These are phyloP conservation scores for Catajapyx aquilonaris DNA, from an alignment of 1,140 invertebrate species.

Conservation along the genomic window DNA sequence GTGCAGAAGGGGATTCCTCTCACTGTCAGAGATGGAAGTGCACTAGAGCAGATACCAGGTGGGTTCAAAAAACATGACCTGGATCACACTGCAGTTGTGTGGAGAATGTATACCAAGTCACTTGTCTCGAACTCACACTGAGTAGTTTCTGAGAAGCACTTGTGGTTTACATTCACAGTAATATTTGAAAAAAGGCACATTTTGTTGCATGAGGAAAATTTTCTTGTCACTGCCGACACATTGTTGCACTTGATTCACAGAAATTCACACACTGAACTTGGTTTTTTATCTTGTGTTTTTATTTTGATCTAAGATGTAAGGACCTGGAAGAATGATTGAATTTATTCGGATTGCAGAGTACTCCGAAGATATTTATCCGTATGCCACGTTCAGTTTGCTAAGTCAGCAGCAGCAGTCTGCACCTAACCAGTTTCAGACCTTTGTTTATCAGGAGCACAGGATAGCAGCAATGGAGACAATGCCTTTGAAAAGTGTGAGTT, in stretches of 20 bases:
- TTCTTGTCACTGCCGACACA: too few relatives aligned
- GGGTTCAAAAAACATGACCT: neutral
- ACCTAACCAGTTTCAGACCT: conserved; percentile 10
- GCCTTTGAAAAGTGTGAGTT: conserved; percentile 12
- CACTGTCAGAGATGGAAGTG: conserved; percentile 4
- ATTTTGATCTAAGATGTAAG: too few relatives aligned
- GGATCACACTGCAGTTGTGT: neutral
- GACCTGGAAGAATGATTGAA: too few relatives aligned
- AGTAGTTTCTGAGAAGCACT: neutral
- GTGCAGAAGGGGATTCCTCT: conserved; percentile 10
- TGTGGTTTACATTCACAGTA: conserved; percentile 1
- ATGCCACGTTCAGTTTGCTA: conserved; percentile 19
- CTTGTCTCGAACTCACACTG: too few relatives aligned
- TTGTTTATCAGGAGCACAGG: conserved; percentile 11
- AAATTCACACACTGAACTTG: too few relatives aligned
- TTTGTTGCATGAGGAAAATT: too few relatives aligned
- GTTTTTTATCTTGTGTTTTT: too few relatives aligned
- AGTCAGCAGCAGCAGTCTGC: conserved; percentile 7
- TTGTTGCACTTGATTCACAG: too few relatives aligned
- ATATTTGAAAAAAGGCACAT: neutral
- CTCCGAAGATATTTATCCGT: conserved; percentile 20
- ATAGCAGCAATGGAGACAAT: conserved; percentile 11
- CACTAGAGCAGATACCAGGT: conserved; percentile 10
- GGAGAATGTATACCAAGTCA: neutral
- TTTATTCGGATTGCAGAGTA: conserved; percentile 14